Evolutionary conservation across 2,888 invertebrate species (phyloP).

Genomic region (Parnassius mnemosyne): DNA sequence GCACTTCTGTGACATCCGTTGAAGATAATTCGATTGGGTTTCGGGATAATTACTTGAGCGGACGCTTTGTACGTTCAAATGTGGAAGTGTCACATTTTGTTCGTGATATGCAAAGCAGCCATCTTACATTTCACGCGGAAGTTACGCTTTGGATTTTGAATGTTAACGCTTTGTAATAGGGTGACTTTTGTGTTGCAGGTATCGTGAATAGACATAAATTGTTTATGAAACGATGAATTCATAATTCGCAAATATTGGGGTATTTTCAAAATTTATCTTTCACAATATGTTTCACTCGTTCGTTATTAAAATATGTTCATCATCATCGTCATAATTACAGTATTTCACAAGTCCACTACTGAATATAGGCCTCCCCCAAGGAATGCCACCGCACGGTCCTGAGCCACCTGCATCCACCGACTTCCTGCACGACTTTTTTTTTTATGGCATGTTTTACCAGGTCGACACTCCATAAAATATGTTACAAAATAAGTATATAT

Average conservation of each 20-base stretch:
- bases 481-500: too few relatives aligned
- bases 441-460: too few relatives aligned
- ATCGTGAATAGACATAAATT: conserved; percentile 13
- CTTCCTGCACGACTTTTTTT: too few relatives aligned
- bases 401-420: too few relatives aligned
- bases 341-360: too few relatives aligned
- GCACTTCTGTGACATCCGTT: conserved; percentile 59
- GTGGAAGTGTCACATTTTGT: conserved; percentile 33
- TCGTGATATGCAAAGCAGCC: conserved; percentile 38
- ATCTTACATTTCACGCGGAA: conserved; percentile 19
- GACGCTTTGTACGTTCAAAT: conserved; percentile 41
- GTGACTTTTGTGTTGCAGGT: conserved; percentile 11
- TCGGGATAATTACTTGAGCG: conserved; percentile 58
- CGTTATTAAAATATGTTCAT: too few relatives aligned
- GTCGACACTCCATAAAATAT: too few relatives aligned
- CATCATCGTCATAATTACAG: too few relatives aligned
- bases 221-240: conserved; percentile 18
- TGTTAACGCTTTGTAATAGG: conserved; percentile 17
- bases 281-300: too few relatives aligned
- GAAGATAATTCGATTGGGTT: conserved; percentile 70
- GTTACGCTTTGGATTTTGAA: conserved; percentile 18
- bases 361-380: too few relatives aligned
- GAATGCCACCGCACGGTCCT: too few relatives aligned
- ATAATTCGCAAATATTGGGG: not conserved
- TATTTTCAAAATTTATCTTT: too few relatives aligned